Percentiles rank a stretch among this genome's conserved stretches.
Conservation (phyloP, 2,113 vertebrate genomes). For the Varanus salvator region DNA sequence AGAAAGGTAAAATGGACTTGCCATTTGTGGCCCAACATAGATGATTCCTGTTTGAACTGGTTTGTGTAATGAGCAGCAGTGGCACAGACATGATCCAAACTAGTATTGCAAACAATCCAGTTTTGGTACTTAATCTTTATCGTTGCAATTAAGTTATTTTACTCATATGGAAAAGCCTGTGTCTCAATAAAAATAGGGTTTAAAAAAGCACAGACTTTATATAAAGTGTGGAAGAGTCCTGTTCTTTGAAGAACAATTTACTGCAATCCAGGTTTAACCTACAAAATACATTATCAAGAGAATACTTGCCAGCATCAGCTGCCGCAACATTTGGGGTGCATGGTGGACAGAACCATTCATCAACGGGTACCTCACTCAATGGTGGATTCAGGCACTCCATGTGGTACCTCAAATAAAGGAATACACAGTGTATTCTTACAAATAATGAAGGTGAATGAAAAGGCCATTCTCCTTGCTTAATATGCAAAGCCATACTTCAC, state of each 20-base stretch:
- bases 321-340: constrained; percentile 77
- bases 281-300: constrained; percentile 22
- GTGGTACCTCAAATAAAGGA: constrained; percentile 84
- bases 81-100: neutral
- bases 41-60: neutral
- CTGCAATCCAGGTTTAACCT: neutral
- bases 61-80: neutral
- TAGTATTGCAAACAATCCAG: neutral
- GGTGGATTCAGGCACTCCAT: constrained; percentile 97
- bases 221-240: neutral
- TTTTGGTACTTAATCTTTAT: neutral
- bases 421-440: neutral
- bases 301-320: constrained; percentile 61
- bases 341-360: constrained; percentile 97
- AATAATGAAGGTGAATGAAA: neutral
- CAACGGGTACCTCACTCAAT: constrained; percentile 90
- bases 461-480: neutral
- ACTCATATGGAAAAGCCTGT: neutral
- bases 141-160: neutral
- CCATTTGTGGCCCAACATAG: neutral
- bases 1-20: neutral
- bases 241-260: constrained; percentile 17
- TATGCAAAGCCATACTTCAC: neutral
- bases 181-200: neutral
- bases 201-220: neutral